These are phyloP conservation scores for Dryoscopus gambensis DNA, from an alignment of 2,113 vertebrate species.

Conservation along the genomic window DNA sequence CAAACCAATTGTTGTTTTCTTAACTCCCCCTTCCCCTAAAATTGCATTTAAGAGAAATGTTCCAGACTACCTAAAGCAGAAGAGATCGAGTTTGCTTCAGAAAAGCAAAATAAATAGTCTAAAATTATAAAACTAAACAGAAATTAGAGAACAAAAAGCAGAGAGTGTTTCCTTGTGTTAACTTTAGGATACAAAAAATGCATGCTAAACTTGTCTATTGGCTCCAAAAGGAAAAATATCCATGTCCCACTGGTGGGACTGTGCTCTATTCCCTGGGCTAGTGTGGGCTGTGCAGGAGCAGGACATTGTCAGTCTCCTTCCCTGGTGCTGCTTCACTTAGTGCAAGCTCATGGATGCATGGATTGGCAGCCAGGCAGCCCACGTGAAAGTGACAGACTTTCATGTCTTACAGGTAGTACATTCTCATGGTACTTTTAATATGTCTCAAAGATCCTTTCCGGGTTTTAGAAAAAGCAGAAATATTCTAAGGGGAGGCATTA, in stretches of 20 bases:
- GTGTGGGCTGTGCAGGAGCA: not conserved
- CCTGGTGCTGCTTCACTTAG: not conserved
- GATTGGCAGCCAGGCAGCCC: not conserved
- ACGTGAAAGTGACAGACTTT: not conserved
- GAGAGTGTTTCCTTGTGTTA: not conserved
- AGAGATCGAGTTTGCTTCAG: not conserved
- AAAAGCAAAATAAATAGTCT: not conserved
- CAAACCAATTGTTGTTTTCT: not conserved
- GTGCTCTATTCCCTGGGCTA: not conserved
- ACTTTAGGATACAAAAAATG: not conserved
- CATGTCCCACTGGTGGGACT: not conserved
- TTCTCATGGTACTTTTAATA: not conserved
- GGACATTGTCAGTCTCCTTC: not conserved
- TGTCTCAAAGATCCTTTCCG: not conserved
- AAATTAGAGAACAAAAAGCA: not conserved
- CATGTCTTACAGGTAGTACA: not conserved
- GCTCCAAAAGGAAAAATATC: not conserved
- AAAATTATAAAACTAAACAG: not conserved
- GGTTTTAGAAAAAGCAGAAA: not conserved
- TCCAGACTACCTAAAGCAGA: not conserved
- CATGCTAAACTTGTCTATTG: not conserved
- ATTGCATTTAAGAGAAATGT: not conserved
- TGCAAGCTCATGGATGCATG: fast-evolving
- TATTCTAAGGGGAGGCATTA: not conserved
- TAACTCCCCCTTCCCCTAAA: not conserved